Evolutionary conservation across 2,888 invertebrate genomes (phyloP).

Genomic region (Abscondita cerata): DNA sequence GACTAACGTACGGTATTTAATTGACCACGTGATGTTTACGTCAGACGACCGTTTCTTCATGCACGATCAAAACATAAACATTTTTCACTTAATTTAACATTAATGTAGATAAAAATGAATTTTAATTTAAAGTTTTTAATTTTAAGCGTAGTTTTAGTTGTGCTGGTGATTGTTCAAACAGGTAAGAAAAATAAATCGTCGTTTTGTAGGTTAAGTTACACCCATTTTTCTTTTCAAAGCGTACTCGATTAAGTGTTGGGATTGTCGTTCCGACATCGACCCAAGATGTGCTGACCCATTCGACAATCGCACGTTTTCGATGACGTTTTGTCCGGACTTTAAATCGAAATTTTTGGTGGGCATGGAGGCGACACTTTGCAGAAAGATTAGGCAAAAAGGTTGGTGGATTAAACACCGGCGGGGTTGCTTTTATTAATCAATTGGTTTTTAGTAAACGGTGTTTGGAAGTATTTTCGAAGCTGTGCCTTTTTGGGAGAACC

Average conservation of each 20-base stretch:
- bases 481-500: constrained; percentile 92
- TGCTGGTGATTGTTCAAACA: background rate
- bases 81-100: background rate
- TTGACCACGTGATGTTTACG: constrained; percentile 4
- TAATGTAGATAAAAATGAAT: background rate
- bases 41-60: background rate
- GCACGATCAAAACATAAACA: background rate
- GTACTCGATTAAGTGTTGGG: constrained; percentile 87
- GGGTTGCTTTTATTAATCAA: no score
- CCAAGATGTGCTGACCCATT: constrained; percentile 93
- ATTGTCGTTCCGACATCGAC: constrained; percentile 86
- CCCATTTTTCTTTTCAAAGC: constrained; percentile 23
- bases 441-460: constrained; percentile 72
- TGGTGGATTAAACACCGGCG: no score
- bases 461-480: constrained; percentile 87
- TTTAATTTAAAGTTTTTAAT: constrained; percentile 1
- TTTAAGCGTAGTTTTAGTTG: background rate
- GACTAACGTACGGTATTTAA: background rate
- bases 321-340: constrained; percentile 65
- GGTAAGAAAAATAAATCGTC: background rate
- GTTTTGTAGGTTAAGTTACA: constrained; percentile 28
- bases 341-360: constrained; percentile 22
- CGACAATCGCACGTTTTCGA: constrained; percentile 86
- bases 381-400: constrained; percentile 93
- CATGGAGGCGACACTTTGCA: constrained; percentile 79